Evolutionary conservation across 2,113 vertebrate species (phyloP), one percentile per base, ranked within the genome.

Genomic region (Ariopsis seemanni): DNA sequence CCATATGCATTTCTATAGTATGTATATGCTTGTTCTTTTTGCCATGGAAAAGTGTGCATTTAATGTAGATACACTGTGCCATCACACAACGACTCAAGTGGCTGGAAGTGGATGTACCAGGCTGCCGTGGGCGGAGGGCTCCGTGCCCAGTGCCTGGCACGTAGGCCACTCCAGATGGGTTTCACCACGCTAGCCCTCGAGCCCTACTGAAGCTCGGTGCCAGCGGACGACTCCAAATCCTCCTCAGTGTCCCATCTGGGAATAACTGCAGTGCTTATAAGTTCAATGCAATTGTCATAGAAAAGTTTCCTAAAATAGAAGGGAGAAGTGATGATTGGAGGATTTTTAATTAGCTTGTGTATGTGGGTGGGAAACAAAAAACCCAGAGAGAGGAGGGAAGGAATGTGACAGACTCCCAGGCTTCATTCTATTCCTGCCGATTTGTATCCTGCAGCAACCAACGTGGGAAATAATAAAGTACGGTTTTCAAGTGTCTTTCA

Each of bases 151-250:
- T 15, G 55, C 86, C 82, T 89, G 90, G 88, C 90, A 82, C 7
- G 58, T 50, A 55, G 77, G 72, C 55, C 22, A 48, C 63, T 71
- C 87, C 85, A 91, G 88, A 91, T 91, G 87, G 86, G 53, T 82
- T 88, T 88, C n/a, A 27, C 82, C 78, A 78, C 65, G 8, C 82
- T 57, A 55, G 86, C 86, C 84, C 83, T 86, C n/a, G 18, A 83
- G 74, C 87, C 79, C 78, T 62, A 63, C 65, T 81, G 69, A 83
- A 63, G 74, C 67, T 42, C 10, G 1, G 22, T 86, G 84, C 67
- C 52, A 74, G 78, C 30, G 48, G 55, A 60, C 60, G 10, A 53
- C 79, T 65, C 79, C 82, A 84, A 85, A 83, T 78, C 75, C 74
- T 72, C 18, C 48, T 53, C 25, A 62, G 34, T 50, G 25, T 77